Conservation (phyloP, 2,113 vertebrate genomes). For the Eulemur macaco region DNA sequence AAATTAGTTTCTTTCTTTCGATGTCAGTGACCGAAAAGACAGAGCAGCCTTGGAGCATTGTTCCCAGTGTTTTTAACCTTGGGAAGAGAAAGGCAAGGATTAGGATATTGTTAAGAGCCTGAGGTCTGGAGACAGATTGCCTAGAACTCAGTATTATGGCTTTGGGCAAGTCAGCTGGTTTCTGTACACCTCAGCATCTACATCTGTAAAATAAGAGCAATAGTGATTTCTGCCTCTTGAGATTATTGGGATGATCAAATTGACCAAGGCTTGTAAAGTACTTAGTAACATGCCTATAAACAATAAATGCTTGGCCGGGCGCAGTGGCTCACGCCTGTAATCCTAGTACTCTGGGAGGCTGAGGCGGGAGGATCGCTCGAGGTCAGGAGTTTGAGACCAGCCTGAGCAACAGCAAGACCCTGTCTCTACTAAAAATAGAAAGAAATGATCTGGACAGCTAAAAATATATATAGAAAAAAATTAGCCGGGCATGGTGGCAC, state of each 20-base stretch:
- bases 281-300: background rate
- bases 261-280: background rate
- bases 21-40: background rate
- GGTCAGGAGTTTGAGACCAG: too few species aligned
- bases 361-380: too few species aligned
- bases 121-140: background rate
- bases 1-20: background rate
- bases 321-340: too few species aligned
- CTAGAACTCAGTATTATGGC: background rate
- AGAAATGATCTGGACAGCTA: too few species aligned
- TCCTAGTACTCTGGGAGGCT: too few species aligned
- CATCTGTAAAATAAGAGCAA: background rate
- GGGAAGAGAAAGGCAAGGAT: background rate
- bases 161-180: background rate
- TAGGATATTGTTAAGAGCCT: background rate
- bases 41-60: background rate
- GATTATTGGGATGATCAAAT: background rate
- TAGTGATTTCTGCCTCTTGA: background rate
- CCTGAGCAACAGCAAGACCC: too few species aligned
- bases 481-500: too few species aligned
- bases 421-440: too few species aligned
- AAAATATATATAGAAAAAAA: too few species aligned
- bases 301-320: background rate
- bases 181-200: background rate
- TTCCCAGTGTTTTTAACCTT: background rate